A percentile compares a stretch with the other conserved stretches of the same genome.
These are phyloP conservation scores for Rugalucina vietnamica DNA, from an alignment of 2,888 invertebrate species.

Conservation along the genomic window DNA sequence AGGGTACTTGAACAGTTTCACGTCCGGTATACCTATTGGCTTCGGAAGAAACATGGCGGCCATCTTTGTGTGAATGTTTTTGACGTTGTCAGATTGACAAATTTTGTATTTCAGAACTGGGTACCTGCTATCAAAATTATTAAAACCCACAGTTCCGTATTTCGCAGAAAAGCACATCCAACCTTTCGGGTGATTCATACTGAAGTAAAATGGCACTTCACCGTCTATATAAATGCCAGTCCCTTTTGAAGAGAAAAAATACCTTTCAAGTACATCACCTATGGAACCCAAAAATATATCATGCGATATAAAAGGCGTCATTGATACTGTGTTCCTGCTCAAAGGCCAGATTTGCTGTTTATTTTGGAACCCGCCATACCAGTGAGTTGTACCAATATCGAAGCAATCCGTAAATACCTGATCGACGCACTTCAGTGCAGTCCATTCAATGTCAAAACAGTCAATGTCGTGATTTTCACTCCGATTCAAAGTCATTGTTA, in stretches of 20 bases:
- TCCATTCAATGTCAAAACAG: slow-evolving; percentile 68
- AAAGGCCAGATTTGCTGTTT: slow-evolving; percentile 93
- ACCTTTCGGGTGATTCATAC: slow-evolving; percentile 88
- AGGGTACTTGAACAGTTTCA: slow-evolving; percentile 90
- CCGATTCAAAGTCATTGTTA: background rate
- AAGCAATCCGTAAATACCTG: slow-evolving; percentile 72
- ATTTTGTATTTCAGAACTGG: slow-evolving; percentile 71
- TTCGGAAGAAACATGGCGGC: slow-evolving; percentile 85
- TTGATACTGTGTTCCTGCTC: slow-evolving; percentile 84
- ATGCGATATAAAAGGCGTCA: slow-evolving; percentile 73
- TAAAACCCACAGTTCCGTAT: slow-evolving; percentile 69
- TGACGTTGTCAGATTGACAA: slow-evolving; percentile 67
- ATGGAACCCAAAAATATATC: slow-evolving; percentile 70
- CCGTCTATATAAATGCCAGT: slow-evolving; percentile 88
- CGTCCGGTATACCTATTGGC: slow-evolving; percentile 88
- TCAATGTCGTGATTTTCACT: slow-evolving; percentile 18
- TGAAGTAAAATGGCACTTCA: slow-evolving; percentile 90
- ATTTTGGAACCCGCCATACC: slow-evolving; percentile 95
- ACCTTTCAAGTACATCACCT: slow-evolving; percentile 84
- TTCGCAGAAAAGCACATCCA: slow-evolving; percentile 70
- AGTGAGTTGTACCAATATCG: slow-evolving; percentile 83
- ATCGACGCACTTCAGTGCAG: slow-evolving; percentile 56
- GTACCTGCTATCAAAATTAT: slow-evolving; percentile 43
- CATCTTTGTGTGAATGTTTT: slow-evolving; percentile 83
- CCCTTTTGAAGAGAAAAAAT: slow-evolving; percentile 89